Evolutionary conservation across 2,797 vertebrate genomes (phyloP).

Genomic region (Danio albolineatus): DNA sequence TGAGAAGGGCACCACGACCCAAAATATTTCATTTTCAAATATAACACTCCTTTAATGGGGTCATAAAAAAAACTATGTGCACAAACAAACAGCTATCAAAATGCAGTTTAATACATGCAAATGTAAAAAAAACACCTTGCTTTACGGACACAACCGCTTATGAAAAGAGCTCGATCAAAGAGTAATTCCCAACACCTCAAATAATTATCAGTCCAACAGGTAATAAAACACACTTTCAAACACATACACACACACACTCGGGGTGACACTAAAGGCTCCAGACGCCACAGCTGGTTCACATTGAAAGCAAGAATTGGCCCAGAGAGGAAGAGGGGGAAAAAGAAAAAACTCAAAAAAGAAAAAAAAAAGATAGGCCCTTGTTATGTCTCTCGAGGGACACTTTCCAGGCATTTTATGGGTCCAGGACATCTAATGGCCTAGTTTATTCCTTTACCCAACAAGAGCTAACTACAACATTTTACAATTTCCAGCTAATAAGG

Average conservation of each 20-base stretch:
- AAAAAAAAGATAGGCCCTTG: conserved; percentile 43
- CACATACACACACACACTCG: background rate
- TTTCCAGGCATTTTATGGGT: conserved; percentile 40
- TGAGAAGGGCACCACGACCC: too few species aligned
- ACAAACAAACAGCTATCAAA: background rate
- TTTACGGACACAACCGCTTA: conserved; percentile 3
- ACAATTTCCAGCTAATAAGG: conserved; percentile 28
- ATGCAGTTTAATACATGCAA: background rate
- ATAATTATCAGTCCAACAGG: conserved; percentile 7
- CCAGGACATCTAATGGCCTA: conserved; percentile 49
- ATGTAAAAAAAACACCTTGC: background rate
- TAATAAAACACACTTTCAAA: conserved; percentile 30
- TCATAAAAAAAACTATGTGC: background rate
- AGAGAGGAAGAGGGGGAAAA: conserved; percentile 18
- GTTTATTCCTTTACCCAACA: conserved; percentile 23
- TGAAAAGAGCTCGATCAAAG: conserved; percentile 30
- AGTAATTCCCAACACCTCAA: background rate
- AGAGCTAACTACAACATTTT: conserved; percentile 24
- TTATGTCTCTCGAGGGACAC: conserved; percentile 55
- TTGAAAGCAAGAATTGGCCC: conserved; percentile 37
- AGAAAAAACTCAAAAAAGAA: background rate
- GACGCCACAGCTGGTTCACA: conserved; percentile 63
- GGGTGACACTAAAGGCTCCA: conserved; percentile 43
- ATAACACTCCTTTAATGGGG: background rate
- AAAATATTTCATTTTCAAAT: too few species aligned